Evolutionary conservation across 2,888 invertebrate species (phyloP), one percentile per base, ranked within the genome.

Genomic region (Oscheius onirici): DNA sequence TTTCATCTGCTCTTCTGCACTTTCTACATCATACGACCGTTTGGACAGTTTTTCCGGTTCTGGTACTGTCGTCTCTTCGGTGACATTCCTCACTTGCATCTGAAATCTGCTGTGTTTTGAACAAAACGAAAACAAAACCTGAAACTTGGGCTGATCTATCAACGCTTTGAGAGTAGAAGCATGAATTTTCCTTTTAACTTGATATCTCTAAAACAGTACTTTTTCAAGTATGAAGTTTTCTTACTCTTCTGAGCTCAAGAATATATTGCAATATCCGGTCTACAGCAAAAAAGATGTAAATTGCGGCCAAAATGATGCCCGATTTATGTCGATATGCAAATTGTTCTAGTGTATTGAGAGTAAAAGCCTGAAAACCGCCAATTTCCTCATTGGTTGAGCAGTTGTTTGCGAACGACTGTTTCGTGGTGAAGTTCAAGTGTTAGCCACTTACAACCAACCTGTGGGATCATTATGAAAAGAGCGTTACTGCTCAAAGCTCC

Each of bases 401-500:
- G 26, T 44, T 26, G 44, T 41, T 41, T 17, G 24, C 13, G n/a
- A 55, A 26, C 26, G 40, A 58, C 43, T 34, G n/a, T 58, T 58
- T 20, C 58, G 40, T 58, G 58, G 58, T 17, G 22, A 24, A 13
- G 13, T n/a, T 46, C n/a, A 46, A 61, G 61, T 61, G 46, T 13
- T 15, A 5, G 20, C 8, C 58, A 28, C 22, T 26, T 26, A 8
- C 3, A 24, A 70, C 57, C 22, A 58, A 80, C 83, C 74, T 83
- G 83, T 15, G 86, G 86, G 8, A 86, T 72, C 77, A 86, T 80
- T 43, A 86, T 83, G 73, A 86, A 86, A n/a, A 86, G 73, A 3
- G 81, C 80, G 15, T 79, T 81, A 20, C 85, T 84, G 46, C 80
- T 79, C 40, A 86, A 75, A 11, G 85, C 85, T 15, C 86, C 86